Percentiles rank a stretch among this genome's conserved stretches.
Evolutionary conservation across 2,113 vertebrate genomes (phyloP).

Genomic region (Excalfactoria chinensis): DNA sequence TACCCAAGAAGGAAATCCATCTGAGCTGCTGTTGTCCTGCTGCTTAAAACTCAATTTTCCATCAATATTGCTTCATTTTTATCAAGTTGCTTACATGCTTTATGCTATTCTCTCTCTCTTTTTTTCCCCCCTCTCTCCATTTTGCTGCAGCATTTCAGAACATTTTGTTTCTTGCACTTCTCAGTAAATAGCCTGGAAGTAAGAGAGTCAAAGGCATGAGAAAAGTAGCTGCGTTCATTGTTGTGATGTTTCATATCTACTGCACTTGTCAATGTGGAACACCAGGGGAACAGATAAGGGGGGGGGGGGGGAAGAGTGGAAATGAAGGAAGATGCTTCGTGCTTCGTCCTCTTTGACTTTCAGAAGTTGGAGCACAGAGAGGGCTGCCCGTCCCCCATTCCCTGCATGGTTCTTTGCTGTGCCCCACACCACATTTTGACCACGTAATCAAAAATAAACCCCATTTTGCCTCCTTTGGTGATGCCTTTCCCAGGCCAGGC

Average conservation of each 20-base stretch:
- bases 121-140: not conserved
- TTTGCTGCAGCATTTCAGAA: conserved; percentile 72
- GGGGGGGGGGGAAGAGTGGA: accelerated
- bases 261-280: conserved; percentile 55
- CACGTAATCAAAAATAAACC: not conserved
- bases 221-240: conserved; percentile 56
- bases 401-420: not conserved
- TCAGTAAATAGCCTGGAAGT: conserved; percentile 80
- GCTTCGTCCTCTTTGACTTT: not conserved
- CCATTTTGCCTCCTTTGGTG: not conserved
- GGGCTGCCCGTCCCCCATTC: not conserved
- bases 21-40: conserved; percentile 67
- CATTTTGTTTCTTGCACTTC: conserved; percentile 75
- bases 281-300: accelerated
- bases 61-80: conserved; percentile 71
- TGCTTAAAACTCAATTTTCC: conserved; percentile 74
- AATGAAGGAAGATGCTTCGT: not conserved
- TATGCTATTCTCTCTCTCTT: not conserved
- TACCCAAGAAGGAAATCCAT: conserved; percentile 31
- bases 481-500: not conserved
- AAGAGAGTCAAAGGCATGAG: conserved; percentile 70
- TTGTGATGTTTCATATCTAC: conserved; percentile 57
- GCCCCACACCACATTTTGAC: not conserved
- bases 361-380: not conserved
- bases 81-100: conserved; percentile 73